Conservation (phyloP, 2,113 vertebrate species). For the Phocoena sinus region DNA sequence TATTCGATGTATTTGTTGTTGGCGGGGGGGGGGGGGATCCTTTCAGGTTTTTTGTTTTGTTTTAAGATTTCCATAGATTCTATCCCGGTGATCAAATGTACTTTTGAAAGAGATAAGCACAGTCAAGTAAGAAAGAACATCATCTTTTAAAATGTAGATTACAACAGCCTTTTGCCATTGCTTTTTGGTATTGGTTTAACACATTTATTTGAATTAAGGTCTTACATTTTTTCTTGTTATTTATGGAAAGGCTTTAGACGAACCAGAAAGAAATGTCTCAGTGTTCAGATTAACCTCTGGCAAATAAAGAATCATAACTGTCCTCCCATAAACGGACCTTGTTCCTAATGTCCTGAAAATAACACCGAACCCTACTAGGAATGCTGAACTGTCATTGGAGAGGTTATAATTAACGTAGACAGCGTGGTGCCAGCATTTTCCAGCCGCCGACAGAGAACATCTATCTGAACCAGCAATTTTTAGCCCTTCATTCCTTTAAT, state of each 20-base stretch:
- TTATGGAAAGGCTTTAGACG: background rate
- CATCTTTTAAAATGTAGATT: background rate
- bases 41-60: conserved; percentile 22
- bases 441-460: conserved; percentile 22
- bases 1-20: conserved; percentile 4
- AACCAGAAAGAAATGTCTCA: background rate
- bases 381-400: background rate
- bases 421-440: background rate
- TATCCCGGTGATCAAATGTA: background rate
- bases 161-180: background rate
- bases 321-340: background rate
- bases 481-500: conserved; percentile 67
- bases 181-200: background rate
- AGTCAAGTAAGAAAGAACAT: background rate
- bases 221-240: background rate
- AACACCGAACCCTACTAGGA: background rate
- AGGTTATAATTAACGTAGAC: conserved; percentile 58
- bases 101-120: conserved; percentile 7
- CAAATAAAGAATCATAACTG: conserved; percentile 6
- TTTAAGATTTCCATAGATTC: conserved; percentile 35
- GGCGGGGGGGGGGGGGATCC: background rate
- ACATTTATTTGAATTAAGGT: conserved; percentile 12
- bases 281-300: conserved; percentile 9
- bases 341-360: conserved; percentile 41
- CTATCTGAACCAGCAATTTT: conserved; percentile 64